phyloP scores from a whole-genome alignment of 2,888 invertebrate genomes.

The Nomada ruficornis region DNA sequence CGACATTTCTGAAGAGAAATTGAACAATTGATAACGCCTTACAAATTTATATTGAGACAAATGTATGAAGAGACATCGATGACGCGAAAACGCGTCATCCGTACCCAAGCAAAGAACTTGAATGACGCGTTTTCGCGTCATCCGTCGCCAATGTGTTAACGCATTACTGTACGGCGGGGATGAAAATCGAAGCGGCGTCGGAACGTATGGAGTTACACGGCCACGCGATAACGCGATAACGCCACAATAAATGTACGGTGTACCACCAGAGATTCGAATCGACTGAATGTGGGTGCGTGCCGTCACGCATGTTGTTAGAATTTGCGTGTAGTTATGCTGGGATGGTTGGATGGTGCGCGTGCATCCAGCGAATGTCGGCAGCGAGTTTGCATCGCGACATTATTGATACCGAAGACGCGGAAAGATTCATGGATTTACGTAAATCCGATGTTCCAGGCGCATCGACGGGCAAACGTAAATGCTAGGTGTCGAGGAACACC shows the following conservation, averaged over 20 bases:
- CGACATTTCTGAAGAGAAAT: no score
- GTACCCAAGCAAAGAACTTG: no score
- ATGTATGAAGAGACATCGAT: no score
- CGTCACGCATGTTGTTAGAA: slow-evolving; percentile 70
- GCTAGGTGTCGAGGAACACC: slow-evolving; percentile 30
- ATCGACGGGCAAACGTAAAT: slow-evolving; percentile 32
- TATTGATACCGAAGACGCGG: slow-evolving; percentile 36
- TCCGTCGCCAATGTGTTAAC: no score
- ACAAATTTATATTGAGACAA: no score
- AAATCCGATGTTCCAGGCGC: slow-evolving; percentile 25
- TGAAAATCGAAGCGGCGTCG: slow-evolving; percentile 29
- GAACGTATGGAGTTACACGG: slow-evolving; percentile 34
- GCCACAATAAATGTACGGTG: slow-evolving; percentile 67
- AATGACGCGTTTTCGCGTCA: no score
- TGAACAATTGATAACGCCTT: no score
- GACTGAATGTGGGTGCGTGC: slow-evolving; percentile 66
- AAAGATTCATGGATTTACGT: slow-evolving; percentile 45
- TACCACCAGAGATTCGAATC: slow-evolving; percentile 62
- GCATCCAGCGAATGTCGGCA: slow-evolving; percentile 16
- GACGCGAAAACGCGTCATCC: no score
- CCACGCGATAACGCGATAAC: slow-evolving; percentile 67
- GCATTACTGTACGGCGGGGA: slow-evolving; percentile 32
- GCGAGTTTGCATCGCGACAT: slow-evolving; percentile 19
- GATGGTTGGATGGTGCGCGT: slow-evolving; percentile 12
- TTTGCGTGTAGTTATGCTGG: slow-evolving; percentile 69